phyloP scores from a whole-genome alignment of 2,888 invertebrate genomes.

The Patella pellucida region DNA sequence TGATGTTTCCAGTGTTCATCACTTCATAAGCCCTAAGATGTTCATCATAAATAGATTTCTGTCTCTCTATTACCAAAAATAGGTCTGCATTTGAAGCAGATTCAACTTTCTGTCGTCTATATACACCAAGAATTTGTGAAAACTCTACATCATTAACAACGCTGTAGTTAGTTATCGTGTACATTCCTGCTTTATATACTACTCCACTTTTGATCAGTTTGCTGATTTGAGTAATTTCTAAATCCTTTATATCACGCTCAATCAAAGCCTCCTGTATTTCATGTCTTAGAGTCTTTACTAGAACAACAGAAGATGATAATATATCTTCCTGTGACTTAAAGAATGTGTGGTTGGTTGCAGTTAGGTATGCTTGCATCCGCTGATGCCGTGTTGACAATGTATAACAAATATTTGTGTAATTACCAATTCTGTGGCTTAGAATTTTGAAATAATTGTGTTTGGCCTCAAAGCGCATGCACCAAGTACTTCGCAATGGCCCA shows the following conservation, averaged over 20 bases:
- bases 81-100: not conserved
- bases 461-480: constrained; percentile 36
- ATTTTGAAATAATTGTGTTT: constrained; percentile 36
- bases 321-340: not conserved
- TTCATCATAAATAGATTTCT: not conserved
- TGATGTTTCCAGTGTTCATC: not conserved
- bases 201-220: constrained; percentile 4
- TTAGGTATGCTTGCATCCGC: not conserved
- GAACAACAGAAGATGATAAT: not conserved
- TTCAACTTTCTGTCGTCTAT: not conserved
- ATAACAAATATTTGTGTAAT: constrained; percentile 29
- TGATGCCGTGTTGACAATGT: constrained; percentile 30
- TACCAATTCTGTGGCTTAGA: constrained; percentile 7
- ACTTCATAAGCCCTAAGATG: not conserved
- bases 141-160: not conserved
- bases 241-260: not conserved
- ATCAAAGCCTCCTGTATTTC: constrained; percentile 11
- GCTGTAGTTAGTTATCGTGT: not conserved
- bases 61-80: not conserved
- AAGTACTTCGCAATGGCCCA: constrained; percentile 28
- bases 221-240: constrained; percentile 12
- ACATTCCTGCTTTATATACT: not conserved
- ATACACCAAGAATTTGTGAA: not conserved
- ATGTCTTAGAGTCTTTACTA: not conserved
- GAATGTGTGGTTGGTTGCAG: not conserved